Base-by-base conservation (phyloP, 2,797 vertebrate genomes). In the Galago senegalensis region DNA sequence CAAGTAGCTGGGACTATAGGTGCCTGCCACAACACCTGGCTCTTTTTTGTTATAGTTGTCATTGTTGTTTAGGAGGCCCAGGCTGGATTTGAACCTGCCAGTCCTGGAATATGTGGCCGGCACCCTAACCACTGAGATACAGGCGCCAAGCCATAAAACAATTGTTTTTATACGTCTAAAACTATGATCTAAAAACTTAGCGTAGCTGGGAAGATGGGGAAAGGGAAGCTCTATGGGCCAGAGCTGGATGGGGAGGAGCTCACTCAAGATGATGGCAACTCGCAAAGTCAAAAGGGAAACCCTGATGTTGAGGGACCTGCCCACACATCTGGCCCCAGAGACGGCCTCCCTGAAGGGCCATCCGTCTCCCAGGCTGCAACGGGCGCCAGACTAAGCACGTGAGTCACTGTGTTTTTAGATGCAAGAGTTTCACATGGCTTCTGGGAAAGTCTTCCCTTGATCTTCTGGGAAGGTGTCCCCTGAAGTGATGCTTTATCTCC, bases 281-380 rank as follows among this genome's bases (percentile, higher is more conserved):
- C 10, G 72, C 31, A 10, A 93, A 80, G 80, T 85, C 18, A 75
- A 95, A 88, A 61, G 31, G 87, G 34, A 86, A 94, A 86, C 77
- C 49, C 10, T 60, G 70, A 16, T 85, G 40, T 10, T 67, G 63
- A 76, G 20, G 87, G 73, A 92, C 83, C 31, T 53, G 0, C 37
- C 53, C 75, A n/a, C 5, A 46, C 20, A 27, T 80, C 60, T 80
- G 49, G 25, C 27, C 18, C 11, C 2, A 70, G 31, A 84, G 21
- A 37, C 17, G 16, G 27, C 53, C 58, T 96, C 3, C 2, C 9
- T 90, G 82, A 49, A 93, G 67, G 53, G 10, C 2, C 49, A 81
- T 16, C 6, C 60, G 67, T 87, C 56, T 76, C 43, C n/a, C 46
- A 92, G 60, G 53, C 61, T 58, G 29, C 60, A 73, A 87, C 20